Evolutionary conservation across 1,140 invertebrate genomes (phyloP).

Genomic region (Drosophila orena): DNA sequence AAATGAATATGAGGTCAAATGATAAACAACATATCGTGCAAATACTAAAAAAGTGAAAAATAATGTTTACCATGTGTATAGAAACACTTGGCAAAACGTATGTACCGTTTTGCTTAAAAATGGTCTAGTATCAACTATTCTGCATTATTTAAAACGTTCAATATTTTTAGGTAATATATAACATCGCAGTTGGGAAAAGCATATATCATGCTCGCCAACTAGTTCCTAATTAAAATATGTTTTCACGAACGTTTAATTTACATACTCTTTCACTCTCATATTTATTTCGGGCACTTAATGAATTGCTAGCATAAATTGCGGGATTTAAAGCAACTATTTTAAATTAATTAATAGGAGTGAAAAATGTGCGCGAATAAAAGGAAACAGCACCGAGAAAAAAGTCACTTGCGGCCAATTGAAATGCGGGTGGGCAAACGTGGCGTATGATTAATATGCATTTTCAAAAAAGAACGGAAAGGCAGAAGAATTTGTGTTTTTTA

Average conservation of each 20-base stretch:
- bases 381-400: conserved; percentile 19
- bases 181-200: not conserved
- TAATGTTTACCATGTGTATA: not conserved
- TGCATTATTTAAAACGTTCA: conserved; percentile 13
- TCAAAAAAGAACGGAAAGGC: conserved; percentile 15
- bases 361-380: conserved; percentile 43
- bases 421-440: conserved; percentile 58
- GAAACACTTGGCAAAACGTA: too few relatives aligned
- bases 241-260: conserved; percentile 32
- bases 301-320: conserved; percentile 58
- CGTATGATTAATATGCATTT: conserved; percentile 77
- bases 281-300: conserved; percentile 39
- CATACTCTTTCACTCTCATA: conserved; percentile 6
- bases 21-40: not conserved
- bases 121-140: not conserved
- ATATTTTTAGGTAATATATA: not conserved
- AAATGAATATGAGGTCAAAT: not conserved
- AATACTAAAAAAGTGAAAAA: not conserved
- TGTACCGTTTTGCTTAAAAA: not conserved
- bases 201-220: conserved; percentile 12
- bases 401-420: conserved; percentile 70
- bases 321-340: conserved; percentile 38
- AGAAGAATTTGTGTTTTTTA: conserved; percentile 57
- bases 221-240: conserved; percentile 48
- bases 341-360: conserved; percentile 68